Conservation (phyloP, 2,113 vertebrate species). For the Acanthisitta chloris region DNA sequence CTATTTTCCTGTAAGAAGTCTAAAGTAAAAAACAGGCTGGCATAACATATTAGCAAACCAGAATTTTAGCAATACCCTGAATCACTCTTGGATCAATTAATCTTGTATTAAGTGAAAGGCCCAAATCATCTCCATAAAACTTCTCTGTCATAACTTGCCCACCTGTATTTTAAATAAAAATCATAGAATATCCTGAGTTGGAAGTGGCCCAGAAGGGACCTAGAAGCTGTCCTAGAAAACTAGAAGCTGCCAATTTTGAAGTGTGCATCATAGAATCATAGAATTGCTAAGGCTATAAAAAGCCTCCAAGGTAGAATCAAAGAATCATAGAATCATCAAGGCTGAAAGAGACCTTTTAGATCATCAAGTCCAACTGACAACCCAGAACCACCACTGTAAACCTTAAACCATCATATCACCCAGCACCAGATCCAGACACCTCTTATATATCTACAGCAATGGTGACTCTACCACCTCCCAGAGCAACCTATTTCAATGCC, state of each 20-base stretch:
- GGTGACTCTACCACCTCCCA: background rate
- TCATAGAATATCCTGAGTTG: background rate
- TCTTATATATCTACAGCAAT: accelerated
- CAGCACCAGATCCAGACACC: accelerated
- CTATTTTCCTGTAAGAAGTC: background rate
- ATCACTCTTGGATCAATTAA: background rate
- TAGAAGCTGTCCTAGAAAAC: background rate
- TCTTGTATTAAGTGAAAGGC: background rate
- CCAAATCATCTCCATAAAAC: background rate
- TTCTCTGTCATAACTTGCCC: background rate
- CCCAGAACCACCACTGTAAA: background rate
- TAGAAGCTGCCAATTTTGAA: background rate
- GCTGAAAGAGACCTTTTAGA: background rate
- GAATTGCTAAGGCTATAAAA: background rate
- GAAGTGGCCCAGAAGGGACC: background rate
- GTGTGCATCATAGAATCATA: background rate
- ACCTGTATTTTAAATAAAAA: background rate
- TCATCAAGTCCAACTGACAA: background rate
- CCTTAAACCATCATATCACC: background rate
- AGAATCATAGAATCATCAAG: too few relatives aligned
- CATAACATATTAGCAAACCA: background rate
- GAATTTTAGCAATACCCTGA: background rate
- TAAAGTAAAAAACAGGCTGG: background rate
- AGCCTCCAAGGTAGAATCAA: too few relatives aligned
- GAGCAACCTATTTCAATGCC: background rate